Evolutionary conservation across 2,888 invertebrate species (phyloP).

Genomic region (Eupithecia subumbrata): DNA sequence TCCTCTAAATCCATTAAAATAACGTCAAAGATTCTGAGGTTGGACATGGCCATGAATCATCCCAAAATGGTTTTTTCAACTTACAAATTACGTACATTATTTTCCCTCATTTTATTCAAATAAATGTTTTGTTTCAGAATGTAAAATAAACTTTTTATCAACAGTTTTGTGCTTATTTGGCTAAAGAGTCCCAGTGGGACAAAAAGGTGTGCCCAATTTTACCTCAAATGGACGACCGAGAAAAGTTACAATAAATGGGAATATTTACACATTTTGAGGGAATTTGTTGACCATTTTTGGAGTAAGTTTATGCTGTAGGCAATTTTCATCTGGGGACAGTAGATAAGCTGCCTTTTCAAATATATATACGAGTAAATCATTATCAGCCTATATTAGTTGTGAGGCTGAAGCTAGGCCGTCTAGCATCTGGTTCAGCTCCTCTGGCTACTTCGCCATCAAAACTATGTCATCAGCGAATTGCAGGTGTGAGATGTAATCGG

Average conservation of each 20-base stretch:
- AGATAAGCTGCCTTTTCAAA: not conserved
- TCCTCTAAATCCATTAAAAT: not conserved
- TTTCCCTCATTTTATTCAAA: constrained; percentile 6
- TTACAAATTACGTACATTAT: not conserved
- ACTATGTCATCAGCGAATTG: too few species aligned
- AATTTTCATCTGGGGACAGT: not conserved
- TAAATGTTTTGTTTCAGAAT: constrained; percentile 9
- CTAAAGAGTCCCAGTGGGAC: constrained; percentile 21
- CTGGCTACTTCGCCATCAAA: too few species aligned
- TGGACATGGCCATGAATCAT: not conserved
- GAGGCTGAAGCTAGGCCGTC: too few species aligned
- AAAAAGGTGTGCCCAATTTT: constrained; percentile 22
- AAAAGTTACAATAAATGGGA: constrained; percentile 25
- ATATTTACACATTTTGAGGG: constrained; percentile 16
- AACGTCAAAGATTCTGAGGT: not conserved
- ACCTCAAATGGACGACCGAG: constrained; percentile 23
- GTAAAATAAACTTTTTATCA: constrained; percentile 19
- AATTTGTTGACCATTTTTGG: constrained; percentile 12
- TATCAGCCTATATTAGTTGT: too few species aligned
- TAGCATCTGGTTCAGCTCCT: too few species aligned
- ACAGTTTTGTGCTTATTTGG: constrained; percentile 16
- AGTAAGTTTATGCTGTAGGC: not conserved
- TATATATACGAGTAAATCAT: not conserved
- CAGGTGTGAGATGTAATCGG: too few species aligned
- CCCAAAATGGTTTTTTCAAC: not conserved